Evolutionary conservation across 2,797 vertebrate genomes (phyloP).

Genomic region (Oceanodroma leucorhoa): DNA sequence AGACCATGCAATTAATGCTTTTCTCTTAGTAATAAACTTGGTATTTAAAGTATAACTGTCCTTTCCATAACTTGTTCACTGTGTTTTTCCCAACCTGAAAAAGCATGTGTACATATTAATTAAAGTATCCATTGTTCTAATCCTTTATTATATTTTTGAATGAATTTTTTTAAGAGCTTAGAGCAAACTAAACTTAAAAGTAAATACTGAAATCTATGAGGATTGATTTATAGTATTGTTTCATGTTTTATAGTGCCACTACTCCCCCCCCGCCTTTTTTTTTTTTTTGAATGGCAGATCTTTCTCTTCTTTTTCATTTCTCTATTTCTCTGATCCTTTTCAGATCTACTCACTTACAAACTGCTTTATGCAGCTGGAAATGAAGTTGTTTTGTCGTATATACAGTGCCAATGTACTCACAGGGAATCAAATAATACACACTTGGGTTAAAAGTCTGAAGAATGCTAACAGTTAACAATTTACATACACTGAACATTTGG

Average conservation of each 20-base stretch:
- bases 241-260: not conserved
- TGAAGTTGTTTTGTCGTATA: not conserved
- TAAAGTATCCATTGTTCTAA: not conserved
- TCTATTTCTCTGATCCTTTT: not conserved
- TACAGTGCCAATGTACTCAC: accelerated
- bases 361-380: not conserved
- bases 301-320: not conserved
- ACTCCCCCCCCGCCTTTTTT: not conserved
- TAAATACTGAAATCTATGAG: not conserved
- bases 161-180: not conserved
- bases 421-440: not conserved
- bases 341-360: not conserved
- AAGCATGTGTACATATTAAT: not conserved
- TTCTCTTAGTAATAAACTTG: not conserved
- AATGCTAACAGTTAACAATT: not conserved
- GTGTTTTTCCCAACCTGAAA: not conserved
- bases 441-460: not conserved
- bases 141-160: not conserved
- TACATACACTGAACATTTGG: not conserved
- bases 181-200: not conserved
- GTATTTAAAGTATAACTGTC: not conserved
- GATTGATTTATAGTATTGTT: not conserved
- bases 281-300: not conserved
- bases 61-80: not conserved
- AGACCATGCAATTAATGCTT: not conserved